Evolutionary conservation across 2,113 vertebrate genomes (phyloP), one percentile per base, ranked within the genome.

Genomic region (Microcebus griseorufus): DNA sequence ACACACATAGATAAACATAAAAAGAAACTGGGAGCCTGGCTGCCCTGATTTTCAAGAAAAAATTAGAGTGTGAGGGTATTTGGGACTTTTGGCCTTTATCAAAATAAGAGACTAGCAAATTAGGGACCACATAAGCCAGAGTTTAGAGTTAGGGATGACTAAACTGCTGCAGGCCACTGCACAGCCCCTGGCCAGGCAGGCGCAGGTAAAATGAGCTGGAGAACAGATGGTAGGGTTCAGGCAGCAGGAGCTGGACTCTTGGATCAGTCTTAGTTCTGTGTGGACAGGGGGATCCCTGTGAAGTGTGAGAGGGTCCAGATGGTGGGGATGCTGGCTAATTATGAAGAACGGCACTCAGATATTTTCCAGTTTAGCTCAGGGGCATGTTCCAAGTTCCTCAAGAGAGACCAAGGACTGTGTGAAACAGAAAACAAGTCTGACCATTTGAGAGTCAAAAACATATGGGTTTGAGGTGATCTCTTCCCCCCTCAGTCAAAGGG

Each of bases 141-240:
- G 27, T 55, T 55, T 53, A 22, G 32, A 58, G 39, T 12, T 39
- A 93, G 53, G 20, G n/a, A 42, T 10, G 67, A 65, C 62, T 53
- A 58, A n/a, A 45, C 53, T 9, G 3, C 60, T 6, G 2, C 2
- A 32, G 20, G 9, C 11, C 45, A 48, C 13, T 0, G 22, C 76
- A 62, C 32, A 65, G n/a, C 45, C n/a, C 58, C 27, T 10, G 51
- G 67, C 60, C 10, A 22, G 69, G 67, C 64, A 76, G n/a, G 29
- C 62, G 51, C 90, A 95, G 96, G 58, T 79, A 73, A 75, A 64
- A 69, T 25, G 70, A 90, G 45, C 60, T 67, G 4, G 8, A 90
- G 67, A 93, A 85, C 82, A 95, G 85, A 94, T 91, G 73, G 93
- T 10, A 53, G 88, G 45, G n/a, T 83, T 90, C 72, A 65, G 34